A percentile compares a stretch with the other conserved stretches of the same genome.
phyloP scores from a whole-genome alignment of 2,797 vertebrate species.

The Sebastes vulpes region DNA sequence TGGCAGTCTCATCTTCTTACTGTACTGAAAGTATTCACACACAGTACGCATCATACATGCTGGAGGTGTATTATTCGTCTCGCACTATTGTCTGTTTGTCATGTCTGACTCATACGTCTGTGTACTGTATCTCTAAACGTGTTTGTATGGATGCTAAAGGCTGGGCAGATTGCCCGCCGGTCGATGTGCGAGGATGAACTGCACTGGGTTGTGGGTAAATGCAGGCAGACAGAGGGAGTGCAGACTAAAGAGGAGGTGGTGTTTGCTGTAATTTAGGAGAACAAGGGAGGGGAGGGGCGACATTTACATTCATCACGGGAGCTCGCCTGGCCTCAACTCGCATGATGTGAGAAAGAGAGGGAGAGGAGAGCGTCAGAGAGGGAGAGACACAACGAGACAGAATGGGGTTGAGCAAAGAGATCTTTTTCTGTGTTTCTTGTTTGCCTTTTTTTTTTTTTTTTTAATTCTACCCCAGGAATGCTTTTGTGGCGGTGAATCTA shows the following conservation, averaged over 20 bases:
- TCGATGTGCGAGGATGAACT: conserved; percentile 25
- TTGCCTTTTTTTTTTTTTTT: conserved; percentile 14
- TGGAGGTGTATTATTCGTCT: conserved; percentile 31
- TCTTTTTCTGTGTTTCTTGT: conserved; percentile 50
- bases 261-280: conserved; percentile 79
- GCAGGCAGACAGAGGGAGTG: conserved; percentile 48
- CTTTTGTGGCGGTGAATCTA: conserved; percentile 28
- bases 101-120: conserved; percentile 57
- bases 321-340: conserved; percentile 61
- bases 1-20: not conserved
- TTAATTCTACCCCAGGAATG: conserved; percentile 33
- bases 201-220: conserved; percentile 55
- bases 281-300: conserved; percentile 69
- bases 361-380: conserved; percentile 21
- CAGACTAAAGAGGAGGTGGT: conserved; percentile 54
- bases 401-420: conserved; percentile 76
- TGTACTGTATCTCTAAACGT: conserved; percentile 45
- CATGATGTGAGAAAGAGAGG: conserved; percentile 52
- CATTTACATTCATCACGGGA: conserved; percentile 81
- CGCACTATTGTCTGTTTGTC: conserved; percentile 28
- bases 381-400: conserved; percentile 66
- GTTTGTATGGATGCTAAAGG: conserved; percentile 38
- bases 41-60: conserved; percentile 21
- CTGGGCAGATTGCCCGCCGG: conserved; percentile 32
- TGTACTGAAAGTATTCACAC: conserved; percentile 5